Percentiles rank a stretch among this genome's conserved stretches.
Evolutionary conservation across 2,113 vertebrate genomes (phyloP).

Genomic region (Puffinus mauretanicus): DNA sequence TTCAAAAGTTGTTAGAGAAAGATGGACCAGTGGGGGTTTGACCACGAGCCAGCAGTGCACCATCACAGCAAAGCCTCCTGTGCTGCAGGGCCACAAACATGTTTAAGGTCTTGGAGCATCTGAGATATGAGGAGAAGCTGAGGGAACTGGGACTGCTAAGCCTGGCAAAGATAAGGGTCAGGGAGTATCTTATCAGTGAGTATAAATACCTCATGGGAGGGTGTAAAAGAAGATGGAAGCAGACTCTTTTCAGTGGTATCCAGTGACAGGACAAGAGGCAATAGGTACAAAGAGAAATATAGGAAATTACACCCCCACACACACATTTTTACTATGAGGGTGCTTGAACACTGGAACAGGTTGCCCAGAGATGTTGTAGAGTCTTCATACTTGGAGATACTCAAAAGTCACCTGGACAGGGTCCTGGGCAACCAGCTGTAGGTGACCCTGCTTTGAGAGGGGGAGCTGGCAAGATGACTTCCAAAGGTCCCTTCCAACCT

Average conservation of each 20-base stretch:
- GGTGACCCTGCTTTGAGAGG: not conserved
- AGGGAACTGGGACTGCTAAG: not conserved
- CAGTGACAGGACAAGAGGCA: not conserved
- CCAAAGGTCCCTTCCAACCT: not conserved
- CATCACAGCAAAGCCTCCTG: not conserved
- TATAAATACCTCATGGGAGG: not conserved
- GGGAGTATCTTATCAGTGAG: not conserved
- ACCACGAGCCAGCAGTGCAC: not conserved
- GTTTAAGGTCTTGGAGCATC: not conserved
- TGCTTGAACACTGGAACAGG: not conserved
- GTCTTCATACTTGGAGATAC: not conserved
- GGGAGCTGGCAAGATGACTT: not conserved
- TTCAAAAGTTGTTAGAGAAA: not conserved
- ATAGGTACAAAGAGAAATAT: not conserved
- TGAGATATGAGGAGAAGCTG: not conserved
- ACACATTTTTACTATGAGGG: not conserved
- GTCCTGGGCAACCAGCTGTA: not conserved
- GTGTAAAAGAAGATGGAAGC: not conserved
- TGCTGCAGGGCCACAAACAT: not conserved
- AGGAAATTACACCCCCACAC: not conserved
- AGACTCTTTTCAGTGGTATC: not conserved
- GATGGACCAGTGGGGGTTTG: accelerated
- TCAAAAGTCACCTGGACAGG: not conserved
- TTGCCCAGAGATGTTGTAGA: not conserved
- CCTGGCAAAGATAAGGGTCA: not conserved